These are phyloP conservation scores for Romanogobio albipinnatus DNA, from an alignment of 2,113 vertebrate genomes.

Conservation along the genomic window DNA sequence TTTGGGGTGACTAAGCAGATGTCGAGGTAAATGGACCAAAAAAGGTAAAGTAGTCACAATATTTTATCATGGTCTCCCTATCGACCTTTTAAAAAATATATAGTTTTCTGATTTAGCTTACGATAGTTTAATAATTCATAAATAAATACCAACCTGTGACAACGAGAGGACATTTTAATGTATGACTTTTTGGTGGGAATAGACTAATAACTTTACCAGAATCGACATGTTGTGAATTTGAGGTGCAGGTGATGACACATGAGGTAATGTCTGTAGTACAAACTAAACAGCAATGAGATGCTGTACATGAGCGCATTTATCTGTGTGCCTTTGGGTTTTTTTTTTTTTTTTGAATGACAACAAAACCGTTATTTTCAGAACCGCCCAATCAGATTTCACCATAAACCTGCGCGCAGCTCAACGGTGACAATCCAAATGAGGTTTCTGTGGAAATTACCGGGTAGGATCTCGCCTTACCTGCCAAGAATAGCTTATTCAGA, in stretches of 20 bases:
- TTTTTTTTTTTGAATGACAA: constrained; percentile 19
- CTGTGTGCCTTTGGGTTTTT: not conserved
- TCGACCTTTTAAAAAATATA: not conserved
- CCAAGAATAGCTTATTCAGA: constrained; percentile 30
- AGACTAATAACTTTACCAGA: not conserved
- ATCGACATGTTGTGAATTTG: not conserved
- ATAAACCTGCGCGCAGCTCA: constrained; percentile 6
- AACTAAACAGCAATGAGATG: not conserved
- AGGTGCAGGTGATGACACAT: constrained; percentile 7
- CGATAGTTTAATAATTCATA: not conserved
- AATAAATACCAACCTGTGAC: not conserved
- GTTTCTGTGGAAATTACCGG: constrained; percentile 20
- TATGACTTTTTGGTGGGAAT: not conserved
- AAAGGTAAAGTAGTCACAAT: constrained; percentile 52
- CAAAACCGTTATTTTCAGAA: constrained; percentile 37
- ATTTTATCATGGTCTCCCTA: constrained; percentile 23
- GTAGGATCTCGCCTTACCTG: constrained; percentile 2
- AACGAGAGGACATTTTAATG: not conserved
- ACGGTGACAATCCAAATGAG: not conserved
- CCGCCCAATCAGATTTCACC: not conserved
- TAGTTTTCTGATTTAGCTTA: not conserved
- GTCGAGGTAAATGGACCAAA: constrained; percentile 53
- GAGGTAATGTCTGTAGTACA: not conserved
- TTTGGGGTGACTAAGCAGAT: constrained; percentile 32
- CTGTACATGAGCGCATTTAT: not conserved